Evolutionary conservation across 2,797 vertebrate species (phyloP).

Genomic region (Notoglanidium macrostoma): DNA sequence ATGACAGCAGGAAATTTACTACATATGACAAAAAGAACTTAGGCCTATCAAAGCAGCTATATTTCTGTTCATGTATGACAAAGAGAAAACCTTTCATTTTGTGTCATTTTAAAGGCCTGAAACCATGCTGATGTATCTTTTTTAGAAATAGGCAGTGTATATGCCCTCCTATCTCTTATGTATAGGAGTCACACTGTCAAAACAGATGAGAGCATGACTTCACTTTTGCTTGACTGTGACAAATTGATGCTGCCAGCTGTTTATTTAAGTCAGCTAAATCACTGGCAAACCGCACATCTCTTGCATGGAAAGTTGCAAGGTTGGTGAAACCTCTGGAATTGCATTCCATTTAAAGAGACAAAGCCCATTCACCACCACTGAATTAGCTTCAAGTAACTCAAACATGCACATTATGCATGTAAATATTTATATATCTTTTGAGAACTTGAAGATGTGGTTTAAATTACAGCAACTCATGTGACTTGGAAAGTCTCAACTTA

Average conservation of each 20-base stretch:
- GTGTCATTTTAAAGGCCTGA: constrained; percentile 51
- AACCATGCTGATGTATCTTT: constrained; percentile 38
- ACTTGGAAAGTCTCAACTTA: background rate
- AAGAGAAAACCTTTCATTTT: constrained; percentile 50
- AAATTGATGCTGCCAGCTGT: constrained; percentile 39
- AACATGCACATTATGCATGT: background rate
- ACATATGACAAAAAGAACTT: constrained; percentile 55
- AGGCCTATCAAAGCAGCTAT: constrained; percentile 47
- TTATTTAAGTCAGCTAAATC: constrained; percentile 36
- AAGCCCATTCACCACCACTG: background rate
- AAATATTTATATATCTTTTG: background rate
- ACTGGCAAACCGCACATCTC: constrained; percentile 27
- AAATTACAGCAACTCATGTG: background rate
- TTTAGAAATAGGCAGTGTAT: constrained; percentile 43
- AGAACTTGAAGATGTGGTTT: background rate
- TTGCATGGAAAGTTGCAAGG: constrained; percentile 9
- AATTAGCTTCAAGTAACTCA: background rate
- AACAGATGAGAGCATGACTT: constrained; percentile 46
- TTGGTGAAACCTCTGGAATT: background rate
- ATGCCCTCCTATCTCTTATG: constrained; percentile 54
- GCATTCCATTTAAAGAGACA: background rate
- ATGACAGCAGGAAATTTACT: constrained; percentile 78
- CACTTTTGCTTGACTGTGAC: constrained; percentile 50
- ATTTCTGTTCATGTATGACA: constrained; percentile 45
- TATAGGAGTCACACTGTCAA: constrained; percentile 47